Evolutionary conservation across 2,797 vertebrate species (phyloP), one percentile per base, ranked within the genome.

Genomic region (Falco novaeseelandiae): DNA sequence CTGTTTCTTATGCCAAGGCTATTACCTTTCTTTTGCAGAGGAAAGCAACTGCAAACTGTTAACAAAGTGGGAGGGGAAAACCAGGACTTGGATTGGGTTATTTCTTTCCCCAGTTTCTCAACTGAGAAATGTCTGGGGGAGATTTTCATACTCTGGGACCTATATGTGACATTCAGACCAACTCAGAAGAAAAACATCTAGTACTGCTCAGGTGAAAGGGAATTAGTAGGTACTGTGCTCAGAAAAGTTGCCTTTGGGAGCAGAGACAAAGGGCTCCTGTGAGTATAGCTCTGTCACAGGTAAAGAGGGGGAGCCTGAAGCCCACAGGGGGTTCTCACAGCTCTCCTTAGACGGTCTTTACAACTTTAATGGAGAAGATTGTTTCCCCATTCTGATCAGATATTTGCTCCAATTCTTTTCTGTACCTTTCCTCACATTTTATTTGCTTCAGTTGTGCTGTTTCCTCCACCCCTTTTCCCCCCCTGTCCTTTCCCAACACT

Each of bases 1-100:
- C 69, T 51, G 4, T 76, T 89, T 83, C n/a, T 86, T 78, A 49
- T 69, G 79, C 94, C 91, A 93, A 69, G 40, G 36, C 34, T 65
- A 91, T 86, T 95, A 90, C 87, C 48, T 95, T 92, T 87, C 40
- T 66, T 82, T 81, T 80, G 30, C 70, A 87, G 49, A 21, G 54
- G 29, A 83, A 89, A 81, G 57, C 49, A 91, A 89, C 32, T 88
- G 44, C 38, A 54, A 86, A 86, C 40, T 88, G 44, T 71, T 71
- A 81, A 69, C 62, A 74, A 93, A 91, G 21, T 51, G 20, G 36
- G 38, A 86, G 42, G 29, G 34, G 55, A 52, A 96, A 90, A 48
- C 12, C 17, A 17, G 15, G 8, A n/a, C 32, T 84, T 84, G 52
- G 36, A 81, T 32, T 25, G 12, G 6, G 6, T 92, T 88, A 4